Base-by-base conservation (phyloP, 1,140 invertebrate species). In the Drosophila chauvacae region DNA sequence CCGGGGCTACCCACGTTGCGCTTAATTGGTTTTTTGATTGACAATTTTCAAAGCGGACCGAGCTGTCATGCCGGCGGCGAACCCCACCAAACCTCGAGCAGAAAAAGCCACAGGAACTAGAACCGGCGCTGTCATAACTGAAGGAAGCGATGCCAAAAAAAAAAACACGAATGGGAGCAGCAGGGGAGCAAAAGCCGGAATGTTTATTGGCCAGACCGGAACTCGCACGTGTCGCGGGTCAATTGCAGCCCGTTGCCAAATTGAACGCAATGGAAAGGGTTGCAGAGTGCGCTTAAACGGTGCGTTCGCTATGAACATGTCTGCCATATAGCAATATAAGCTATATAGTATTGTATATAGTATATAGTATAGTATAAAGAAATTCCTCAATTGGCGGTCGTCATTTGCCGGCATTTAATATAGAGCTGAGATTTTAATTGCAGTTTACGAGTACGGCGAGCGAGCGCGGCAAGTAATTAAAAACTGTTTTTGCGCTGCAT, bases 1-100 rank as follows among this genome's bases (percentile, higher is more conserved):
- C 65, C 59, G 45, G 57, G 61, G 51, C 62, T 60, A 69, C 37
- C 69, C 68, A 71, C 63, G 80, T 81, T 70, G 80, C 85, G 85
- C 85, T 86, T 91, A 91, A 91, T 91, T 91, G 90, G 90, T 91
- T 91, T 91, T 91, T 91, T 91, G 90, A 91, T 91, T 91, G 90
- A 86, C 90, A 91, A 91, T 90, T 91, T 91, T 91, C 71, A 71
- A 83, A 82, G 50, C 56, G 44, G 62, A 18, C 63, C 28, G 33
- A 50, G 58, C 69, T 53, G 41, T 60, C 60, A 51, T 33, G 42
- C 56, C 41, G 14, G 16, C 55, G 42, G 39, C 62, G n/a, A 30
- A 13, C 48, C 48, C 26, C 26, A n/a, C 26, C 9, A 26, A 7
- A 66, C 11, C 23, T 7, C 23, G 16, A 37, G 4, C 41, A 23